Evolutionary conservation across 2,113 vertebrate genomes (phyloP).

Genomic region (Aepyceros melampus): DNA sequence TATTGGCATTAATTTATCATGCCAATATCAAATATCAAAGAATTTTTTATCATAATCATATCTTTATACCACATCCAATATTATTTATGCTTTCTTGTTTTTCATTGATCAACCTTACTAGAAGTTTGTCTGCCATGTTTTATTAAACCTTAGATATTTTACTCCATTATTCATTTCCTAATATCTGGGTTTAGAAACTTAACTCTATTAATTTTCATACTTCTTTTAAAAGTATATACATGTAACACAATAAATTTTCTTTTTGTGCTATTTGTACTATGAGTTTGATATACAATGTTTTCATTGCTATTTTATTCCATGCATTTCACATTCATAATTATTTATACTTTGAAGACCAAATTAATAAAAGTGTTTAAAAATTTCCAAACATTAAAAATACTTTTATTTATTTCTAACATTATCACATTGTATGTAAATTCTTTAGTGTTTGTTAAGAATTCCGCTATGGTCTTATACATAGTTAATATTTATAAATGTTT

Average conservation of each 20-base stretch:
- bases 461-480: not conserved
- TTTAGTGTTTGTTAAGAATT: slow-evolving; percentile 12
- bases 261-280: not conserved
- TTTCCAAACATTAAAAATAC: not conserved
- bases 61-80: not conserved
- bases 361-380: not conserved
- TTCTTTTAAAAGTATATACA: not conserved
- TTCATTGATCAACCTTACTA: not conserved
- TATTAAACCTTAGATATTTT: not conserved
- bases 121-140: not conserved
- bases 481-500: not conserved
- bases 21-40: not conserved
- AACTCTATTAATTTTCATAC: not conserved
- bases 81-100: not conserved
- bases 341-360: not conserved
- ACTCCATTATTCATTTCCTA: not conserved
- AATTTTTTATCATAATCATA: not conserved
- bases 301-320: not conserved
- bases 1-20: not conserved
- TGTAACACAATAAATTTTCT: not conserved
- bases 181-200: not conserved
- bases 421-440: not conserved
- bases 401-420: slow-evolving; percentile 15
- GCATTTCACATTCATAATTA: not conserved
- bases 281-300: not conserved